These are phyloP conservation scores for Drosophila ohnishii DNA, from an alignment of 1,140 invertebrate genomes.

Conservation along the genomic window DNA sequence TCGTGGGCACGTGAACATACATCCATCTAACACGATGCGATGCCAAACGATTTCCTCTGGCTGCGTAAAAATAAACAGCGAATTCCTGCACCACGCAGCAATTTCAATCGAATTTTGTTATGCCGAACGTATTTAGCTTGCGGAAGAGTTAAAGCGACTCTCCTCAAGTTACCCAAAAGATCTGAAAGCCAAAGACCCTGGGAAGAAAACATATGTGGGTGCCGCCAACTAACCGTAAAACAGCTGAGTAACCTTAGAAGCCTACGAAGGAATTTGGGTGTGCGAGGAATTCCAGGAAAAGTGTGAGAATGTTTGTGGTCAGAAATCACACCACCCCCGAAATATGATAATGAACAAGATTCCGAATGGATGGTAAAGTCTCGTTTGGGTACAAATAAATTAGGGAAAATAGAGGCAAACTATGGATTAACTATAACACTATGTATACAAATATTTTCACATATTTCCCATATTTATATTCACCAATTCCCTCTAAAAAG, in stretches of 20 bases:
- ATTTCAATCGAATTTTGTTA: slow-evolving; percentile 9
- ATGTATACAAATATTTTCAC: too few relatives aligned
- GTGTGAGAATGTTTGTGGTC: slow-evolving; percentile 17
- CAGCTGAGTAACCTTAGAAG: slow-evolving; percentile 52
- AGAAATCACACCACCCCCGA: slow-evolving; percentile 18
- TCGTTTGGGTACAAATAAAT: background rate
- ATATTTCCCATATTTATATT: background rate
- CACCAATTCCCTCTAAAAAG: background rate
- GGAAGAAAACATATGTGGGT: slow-evolving; percentile 42
- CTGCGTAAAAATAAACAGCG: slow-evolving; percentile 28
- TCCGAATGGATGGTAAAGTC: background rate
- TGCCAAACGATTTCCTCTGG: background rate
- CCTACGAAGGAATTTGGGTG: slow-evolving; percentile 14
- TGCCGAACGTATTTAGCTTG: slow-evolving; percentile 41
- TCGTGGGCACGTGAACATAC: slow-evolving; percentile 32
- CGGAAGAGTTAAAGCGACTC: slow-evolving; percentile 11
- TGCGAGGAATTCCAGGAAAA: slow-evolving; percentile 28
- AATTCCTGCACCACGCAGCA: slow-evolving; percentile 31
- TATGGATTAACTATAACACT: background rate
- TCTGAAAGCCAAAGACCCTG: slow-evolving; percentile 35
- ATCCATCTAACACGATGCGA: background rate
- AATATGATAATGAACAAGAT: slow-evolving; percentile 6
- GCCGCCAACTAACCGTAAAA: slow-evolving; percentile 48
- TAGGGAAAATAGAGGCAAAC: background rate
- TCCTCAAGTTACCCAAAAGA: slow-evolving; percentile 37